phyloP scores from a whole-genome alignment of 2,888 invertebrate species.

The Pterobdella sp. region DNA sequence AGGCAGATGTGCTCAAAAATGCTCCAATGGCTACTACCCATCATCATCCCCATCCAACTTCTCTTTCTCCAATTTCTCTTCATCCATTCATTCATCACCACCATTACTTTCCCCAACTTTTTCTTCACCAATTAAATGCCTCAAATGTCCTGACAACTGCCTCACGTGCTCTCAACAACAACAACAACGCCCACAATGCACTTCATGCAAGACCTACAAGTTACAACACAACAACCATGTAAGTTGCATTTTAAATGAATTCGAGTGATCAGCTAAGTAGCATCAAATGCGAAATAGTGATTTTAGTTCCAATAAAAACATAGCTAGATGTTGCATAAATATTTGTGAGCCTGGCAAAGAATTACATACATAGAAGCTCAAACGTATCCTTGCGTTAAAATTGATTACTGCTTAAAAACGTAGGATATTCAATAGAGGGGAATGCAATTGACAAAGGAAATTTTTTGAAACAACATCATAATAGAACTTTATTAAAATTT shows the following conservation, averaged over 20 bases:
- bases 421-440: no score
- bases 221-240: conserved; percentile 37
- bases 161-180: conserved; percentile 56
- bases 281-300: no score
- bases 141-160: conserved; percentile 72
- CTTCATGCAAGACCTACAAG: conserved; percentile 41
- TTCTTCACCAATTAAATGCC: conserved; percentile 61
- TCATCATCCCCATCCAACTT: conserved; percentile 56
- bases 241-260: conserved; percentile 22
- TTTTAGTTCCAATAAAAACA: no score
- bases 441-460: no score
- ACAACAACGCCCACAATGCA: conserved; percentile 44
- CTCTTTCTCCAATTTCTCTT: not conserved
- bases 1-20: conserved; percentile 30
- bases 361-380: no score
- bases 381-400: no score
- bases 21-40: conserved; percentile 62
- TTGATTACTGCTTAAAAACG: no score
- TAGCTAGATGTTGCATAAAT: no score
- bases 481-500: no score
- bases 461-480: no score
- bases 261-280: not conserved
- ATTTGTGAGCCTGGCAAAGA: no score
- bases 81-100: conserved; percentile 58
- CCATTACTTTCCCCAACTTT: not conserved